phyloP scores from a whole-genome alignment of 2,888 invertebrate genomes.

The Molorchus minor region DNA sequence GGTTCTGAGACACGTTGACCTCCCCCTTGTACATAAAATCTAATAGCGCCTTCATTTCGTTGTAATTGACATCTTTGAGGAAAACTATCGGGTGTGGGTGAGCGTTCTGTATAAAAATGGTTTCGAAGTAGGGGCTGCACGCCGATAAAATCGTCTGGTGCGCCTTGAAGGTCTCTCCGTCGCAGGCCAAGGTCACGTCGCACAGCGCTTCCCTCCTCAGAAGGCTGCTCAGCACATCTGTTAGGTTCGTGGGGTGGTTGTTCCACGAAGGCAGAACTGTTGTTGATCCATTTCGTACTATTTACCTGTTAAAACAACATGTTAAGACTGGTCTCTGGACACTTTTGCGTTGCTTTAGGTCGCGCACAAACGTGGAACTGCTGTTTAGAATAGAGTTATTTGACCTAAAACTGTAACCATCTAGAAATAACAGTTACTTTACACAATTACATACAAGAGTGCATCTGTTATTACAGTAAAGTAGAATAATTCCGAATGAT shows the following conservation, averaged over 20 bases:
- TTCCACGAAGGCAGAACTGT: constrained; percentile 96
- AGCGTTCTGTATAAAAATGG: constrained; percentile 85
- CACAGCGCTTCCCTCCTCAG: constrained; percentile 89
- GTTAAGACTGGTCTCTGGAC: constrained; percentile 15
- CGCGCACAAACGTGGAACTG: constrained; percentile 38
- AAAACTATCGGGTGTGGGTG: constrained; percentile 94
- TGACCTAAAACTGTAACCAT: constrained; percentile 64
- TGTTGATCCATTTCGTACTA: constrained; percentile 72
- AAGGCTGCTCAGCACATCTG: constrained; percentile 87
- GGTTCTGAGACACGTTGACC: constrained; percentile 87
- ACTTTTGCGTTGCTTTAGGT: neutral
- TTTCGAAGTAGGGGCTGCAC: constrained; percentile 94
- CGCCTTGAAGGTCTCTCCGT: constrained; percentile 90
- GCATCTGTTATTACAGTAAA: constrained; percentile 46
- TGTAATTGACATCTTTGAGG: constrained; percentile 89
- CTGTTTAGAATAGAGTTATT: constrained; percentile 59
- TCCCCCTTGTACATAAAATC: constrained; percentile 92
- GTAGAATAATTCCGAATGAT: constrained; percentile 38
- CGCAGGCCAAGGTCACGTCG: constrained; percentile 92
- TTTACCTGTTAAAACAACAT: constrained; percentile 42
- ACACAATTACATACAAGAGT: constrained; percentile 54
- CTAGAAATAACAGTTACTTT: constrained; percentile 62
- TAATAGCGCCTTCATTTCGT: constrained; percentile 88
- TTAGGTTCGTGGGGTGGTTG: constrained; percentile 91
- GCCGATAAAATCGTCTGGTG: constrained; percentile 94